Base-by-base conservation (phyloP, 2,797 vertebrate species). In the Lates japonicus region DNA sequence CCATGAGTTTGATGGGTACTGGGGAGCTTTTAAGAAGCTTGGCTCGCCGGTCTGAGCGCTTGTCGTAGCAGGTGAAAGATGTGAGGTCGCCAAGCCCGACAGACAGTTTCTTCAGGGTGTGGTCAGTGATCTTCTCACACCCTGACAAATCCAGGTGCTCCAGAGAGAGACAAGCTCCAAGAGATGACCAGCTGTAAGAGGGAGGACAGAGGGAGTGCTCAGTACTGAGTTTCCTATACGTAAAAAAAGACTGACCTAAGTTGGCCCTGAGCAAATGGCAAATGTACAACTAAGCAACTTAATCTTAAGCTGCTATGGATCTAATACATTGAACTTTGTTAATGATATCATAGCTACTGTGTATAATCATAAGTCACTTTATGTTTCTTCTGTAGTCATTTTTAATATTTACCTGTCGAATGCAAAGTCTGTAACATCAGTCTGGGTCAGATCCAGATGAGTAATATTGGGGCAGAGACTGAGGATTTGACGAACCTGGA, bases 401-500 rank as follows among this genome's bases (percentile, higher is more conserved):
- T 74, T 57, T 22, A 35, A 33, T 63, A 68, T 67, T 71, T 88
- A 99, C 98, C 98, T 97, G 95, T 99, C 97, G 94, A 99, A 99
- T 7, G 98, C 97, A 42, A 94, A 96, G 88, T 99, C 98, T 2
- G 97, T 97, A 80, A 99, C 94, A 78, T 97, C 96, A 0, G 98
- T 99, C 88, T 99, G 98, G 35, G 98, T 99, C 86, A 99, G 95
- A 93, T 99, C 97, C 93, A 99, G 90, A 86, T 98, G 95, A 49
- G 96, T 96, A 88, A 99, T 92, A 71, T 97, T 98, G 57, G 97
- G 98, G 80, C 98, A 99, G 79, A 98, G 94, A 87, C 94, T 96
- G 86, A 99, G 96, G 67, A 99, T 98, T 86, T 97, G 97, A 51
- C 97, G 97, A 54, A 99, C 96, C 98, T 99, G 85, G 33, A 64